A percentile compares a stretch with the other conserved stretches of the same genome.
These are phyloP conservation scores for Drosophila lacicola DNA, from an alignment of 2,888 invertebrate species.

Conservation along the genomic window DNA sequence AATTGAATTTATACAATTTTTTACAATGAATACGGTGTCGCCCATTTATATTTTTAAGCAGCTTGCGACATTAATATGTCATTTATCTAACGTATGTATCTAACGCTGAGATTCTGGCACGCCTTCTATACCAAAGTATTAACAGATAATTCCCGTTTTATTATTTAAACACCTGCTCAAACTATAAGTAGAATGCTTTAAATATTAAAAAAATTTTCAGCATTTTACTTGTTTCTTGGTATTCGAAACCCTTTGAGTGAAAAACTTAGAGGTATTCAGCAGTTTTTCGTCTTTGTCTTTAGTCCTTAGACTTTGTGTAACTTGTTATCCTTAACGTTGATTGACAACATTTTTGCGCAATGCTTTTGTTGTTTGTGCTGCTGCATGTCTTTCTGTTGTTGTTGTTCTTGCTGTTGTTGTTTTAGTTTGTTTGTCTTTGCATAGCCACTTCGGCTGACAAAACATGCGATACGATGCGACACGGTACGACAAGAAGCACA, in stretches of 20 bases:
- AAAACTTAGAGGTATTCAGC: constrained; percentile 27
- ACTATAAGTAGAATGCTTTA: no score
- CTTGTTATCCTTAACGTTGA: constrained; percentile 68
- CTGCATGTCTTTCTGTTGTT: constrained; percentile 27
- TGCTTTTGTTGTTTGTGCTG: constrained; percentile 35
- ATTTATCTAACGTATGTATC: no score
- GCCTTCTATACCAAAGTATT: no score
- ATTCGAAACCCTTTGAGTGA: constrained; percentile 20
- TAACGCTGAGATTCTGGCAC: no score
- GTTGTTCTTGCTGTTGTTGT: constrained; percentile 41
- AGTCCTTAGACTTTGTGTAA: constrained; percentile 39
- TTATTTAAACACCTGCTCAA: no score
- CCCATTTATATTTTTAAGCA: no score
- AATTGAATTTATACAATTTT: no score
- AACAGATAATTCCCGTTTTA: no score
- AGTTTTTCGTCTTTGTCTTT: constrained; percentile 29
- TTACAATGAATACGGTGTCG: no score
- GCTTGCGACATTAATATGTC: no score
- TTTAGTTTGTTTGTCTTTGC: constrained; percentile 69
- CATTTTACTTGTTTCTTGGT: constrained; percentile 12
- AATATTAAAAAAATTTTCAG: neutral
- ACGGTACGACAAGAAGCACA: constrained; percentile 58
- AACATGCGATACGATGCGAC: constrained; percentile 74
- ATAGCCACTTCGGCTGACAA: constrained; percentile 74
- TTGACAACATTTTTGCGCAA: constrained; percentile 77